These are phyloP conservation scores for Aplidium turbinatum DNA, from an alignment of 23 tunicate genomes.

Conservation along the genomic window DNA sequence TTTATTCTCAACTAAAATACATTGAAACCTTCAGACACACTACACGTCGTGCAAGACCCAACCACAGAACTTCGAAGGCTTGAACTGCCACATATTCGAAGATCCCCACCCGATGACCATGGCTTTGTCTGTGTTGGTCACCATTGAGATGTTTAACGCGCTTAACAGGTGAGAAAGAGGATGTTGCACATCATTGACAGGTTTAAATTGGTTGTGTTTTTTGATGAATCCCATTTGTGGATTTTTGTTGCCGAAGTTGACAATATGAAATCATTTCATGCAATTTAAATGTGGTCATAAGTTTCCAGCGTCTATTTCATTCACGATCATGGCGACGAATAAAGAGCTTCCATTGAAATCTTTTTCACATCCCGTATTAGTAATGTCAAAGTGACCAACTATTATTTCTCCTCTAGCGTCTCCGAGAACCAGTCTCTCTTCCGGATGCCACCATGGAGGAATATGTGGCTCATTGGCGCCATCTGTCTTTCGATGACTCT, in stretches of 20 bases:
- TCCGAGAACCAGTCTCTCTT: conserved; percentile 97
- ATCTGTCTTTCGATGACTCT: conserved; percentile 94
- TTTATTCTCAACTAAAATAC: too few species aligned
- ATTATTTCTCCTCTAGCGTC: conserved; percentile 43
- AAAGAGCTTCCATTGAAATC: too few species aligned
- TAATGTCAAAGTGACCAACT: not conserved
- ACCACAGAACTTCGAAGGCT: conserved; percentile 76
- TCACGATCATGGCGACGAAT: too few species aligned
- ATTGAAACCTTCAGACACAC: conserved; percentile 83
- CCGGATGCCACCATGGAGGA: conserved; percentile 98
- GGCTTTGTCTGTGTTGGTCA: conserved; percentile 98
- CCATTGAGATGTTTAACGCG: conserved; percentile 95
- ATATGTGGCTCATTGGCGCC: conserved; percentile 89
- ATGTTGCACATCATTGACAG: too few species aligned
- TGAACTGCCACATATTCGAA: conserved; percentile 88
- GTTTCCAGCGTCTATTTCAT: too few species aligned
- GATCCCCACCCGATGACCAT: conserved; percentile 99
- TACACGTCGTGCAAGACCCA: conserved; percentile 92
- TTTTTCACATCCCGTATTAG: too few species aligned
- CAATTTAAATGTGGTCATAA: too few species aligned
- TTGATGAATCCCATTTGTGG: too few species aligned
- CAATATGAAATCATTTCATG: too few species aligned
- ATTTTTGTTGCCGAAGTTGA: too few species aligned
- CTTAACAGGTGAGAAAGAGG: conserved; percentile 81
- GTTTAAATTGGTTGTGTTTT: too few species aligned